Conservation (phyloP, 2,797 vertebrate genomes). For the Sebastes itinus region DNA sequence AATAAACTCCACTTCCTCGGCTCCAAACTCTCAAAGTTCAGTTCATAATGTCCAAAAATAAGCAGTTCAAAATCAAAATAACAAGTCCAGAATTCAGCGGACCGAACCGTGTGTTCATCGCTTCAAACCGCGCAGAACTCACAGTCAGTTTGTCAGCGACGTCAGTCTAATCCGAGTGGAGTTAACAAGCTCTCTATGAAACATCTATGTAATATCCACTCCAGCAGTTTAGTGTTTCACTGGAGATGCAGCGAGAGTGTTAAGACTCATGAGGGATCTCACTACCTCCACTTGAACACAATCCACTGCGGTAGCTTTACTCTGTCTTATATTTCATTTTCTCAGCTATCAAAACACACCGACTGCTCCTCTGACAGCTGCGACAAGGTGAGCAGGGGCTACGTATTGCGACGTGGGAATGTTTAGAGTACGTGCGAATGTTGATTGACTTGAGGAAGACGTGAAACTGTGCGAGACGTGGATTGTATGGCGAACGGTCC, state of each 20-base stretch:
- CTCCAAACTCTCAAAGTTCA: background rate
- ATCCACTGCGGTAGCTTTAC: background rate
- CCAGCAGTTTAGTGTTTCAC: background rate
- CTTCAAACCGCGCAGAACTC: background rate
- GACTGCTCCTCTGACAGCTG: background rate
- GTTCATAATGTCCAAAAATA: background rate
- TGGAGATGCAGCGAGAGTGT: background rate
- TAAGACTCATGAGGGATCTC: slow-evolving; percentile 22
- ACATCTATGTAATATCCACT: slow-evolving; percentile 5
- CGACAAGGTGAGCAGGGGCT: background rate
- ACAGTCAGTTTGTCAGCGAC: slow-evolving; percentile 1
- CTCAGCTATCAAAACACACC: background rate
- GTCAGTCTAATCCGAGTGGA: background rate
- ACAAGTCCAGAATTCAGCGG: background rate
- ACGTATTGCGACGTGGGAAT: background rate
- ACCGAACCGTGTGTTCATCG: background rate
- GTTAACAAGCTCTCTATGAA: slow-evolving; percentile 24
- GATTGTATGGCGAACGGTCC: background rate
- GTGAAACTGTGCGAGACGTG: background rate
- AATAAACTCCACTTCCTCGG: background rate
- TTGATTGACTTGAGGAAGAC: background rate
- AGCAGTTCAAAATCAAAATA: background rate
- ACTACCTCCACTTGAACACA: slow-evolving; percentile 14
- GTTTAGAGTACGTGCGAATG: background rate
- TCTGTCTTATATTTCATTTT: background rate